Conservation (phyloP, 2,113 vertebrate species). For the Strix aluco region DNA sequence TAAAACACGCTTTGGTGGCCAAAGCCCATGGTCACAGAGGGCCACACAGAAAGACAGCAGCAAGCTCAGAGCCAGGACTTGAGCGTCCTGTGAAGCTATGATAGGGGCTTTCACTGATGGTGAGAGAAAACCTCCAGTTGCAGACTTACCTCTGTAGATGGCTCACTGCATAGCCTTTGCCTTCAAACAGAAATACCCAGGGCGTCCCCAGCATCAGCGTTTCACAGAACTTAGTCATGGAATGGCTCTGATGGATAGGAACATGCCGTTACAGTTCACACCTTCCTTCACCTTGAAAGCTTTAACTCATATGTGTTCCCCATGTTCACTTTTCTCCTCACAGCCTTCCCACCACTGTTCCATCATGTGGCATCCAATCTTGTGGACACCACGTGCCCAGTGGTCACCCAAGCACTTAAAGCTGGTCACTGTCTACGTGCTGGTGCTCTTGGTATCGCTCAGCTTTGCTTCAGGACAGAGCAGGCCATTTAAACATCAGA, state of each 20-base stretch:
- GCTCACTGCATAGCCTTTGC: background rate
- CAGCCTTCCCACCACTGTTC: background rate
- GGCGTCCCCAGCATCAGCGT: background rate
- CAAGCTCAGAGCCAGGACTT: background rate
- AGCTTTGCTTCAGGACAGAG: constrained; percentile 74
- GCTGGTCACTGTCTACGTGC: constrained; percentile 70
- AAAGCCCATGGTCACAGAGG: background rate
- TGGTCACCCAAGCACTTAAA: constrained; percentile 61
- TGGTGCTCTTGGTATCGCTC: constrained; percentile 78
- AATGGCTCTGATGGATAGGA: background rate
- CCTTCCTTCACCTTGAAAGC: background rate
- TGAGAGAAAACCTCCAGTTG: background rate
- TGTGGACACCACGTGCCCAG: background rate
- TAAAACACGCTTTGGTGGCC: background rate
- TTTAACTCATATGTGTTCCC: background rate
- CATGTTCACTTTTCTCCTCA: background rate
- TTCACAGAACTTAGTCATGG: background rate
- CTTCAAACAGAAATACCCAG: background rate
- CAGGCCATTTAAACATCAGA: constrained; percentile 84
- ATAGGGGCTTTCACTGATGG: background rate
- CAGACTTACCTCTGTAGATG: background rate
- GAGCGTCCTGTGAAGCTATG: rapidly evolving
- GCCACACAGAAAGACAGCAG: background rate
- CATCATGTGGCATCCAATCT: constrained; percentile 56
- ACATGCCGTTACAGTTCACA: background rate